phyloP scores from a whole-genome alignment of 2,888 invertebrate genomes.

The Anoplius nigerrimus region DNA sequence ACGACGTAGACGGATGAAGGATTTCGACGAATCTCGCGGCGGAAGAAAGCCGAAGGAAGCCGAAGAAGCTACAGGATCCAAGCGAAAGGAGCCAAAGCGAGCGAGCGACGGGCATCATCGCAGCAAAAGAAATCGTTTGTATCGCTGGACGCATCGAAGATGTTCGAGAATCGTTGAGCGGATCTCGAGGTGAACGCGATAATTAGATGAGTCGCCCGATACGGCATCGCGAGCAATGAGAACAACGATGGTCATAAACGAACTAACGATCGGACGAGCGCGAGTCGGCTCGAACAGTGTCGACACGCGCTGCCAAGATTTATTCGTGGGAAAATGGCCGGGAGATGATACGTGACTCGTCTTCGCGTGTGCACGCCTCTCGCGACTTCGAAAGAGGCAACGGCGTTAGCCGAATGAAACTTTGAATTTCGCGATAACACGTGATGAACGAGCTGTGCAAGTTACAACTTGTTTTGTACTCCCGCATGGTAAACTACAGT shows the following conservation, averaged over 20 bases:
- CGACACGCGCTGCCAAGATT: neutral
- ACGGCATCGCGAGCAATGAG: conserved; percentile 36
- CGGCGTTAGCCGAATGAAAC: too few species aligned
- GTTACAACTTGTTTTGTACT: too few species aligned
- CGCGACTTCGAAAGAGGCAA: neutral
- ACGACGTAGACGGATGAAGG: too few species aligned
- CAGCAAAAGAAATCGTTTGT: neutral
- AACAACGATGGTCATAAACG: conserved; percentile 30
- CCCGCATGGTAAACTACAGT: too few species aligned
- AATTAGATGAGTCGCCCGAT: conserved; percentile 22
- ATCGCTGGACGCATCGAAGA: neutral
- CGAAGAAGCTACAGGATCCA: neutral
- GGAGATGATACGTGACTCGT: too few species aligned
- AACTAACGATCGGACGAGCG: neutral
- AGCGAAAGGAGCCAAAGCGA: neutral
- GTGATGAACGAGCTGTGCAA: too few species aligned
- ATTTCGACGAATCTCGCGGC: too few species aligned
- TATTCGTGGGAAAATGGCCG: neutral
- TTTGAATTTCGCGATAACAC: too few species aligned
- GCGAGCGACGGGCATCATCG: neutral
- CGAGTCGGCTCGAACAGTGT: conserved; percentile 8
- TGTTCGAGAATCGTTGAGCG: neutral
- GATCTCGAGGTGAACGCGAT: conserved; percentile 9
- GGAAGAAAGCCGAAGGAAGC: too few species aligned
- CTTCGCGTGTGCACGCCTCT: neutral